Evolutionary conservation across 1,140 invertebrate genomes (phyloP), one percentile per base, ranked within the genome.

Genomic region (Batillaria attramentaria): DNA sequence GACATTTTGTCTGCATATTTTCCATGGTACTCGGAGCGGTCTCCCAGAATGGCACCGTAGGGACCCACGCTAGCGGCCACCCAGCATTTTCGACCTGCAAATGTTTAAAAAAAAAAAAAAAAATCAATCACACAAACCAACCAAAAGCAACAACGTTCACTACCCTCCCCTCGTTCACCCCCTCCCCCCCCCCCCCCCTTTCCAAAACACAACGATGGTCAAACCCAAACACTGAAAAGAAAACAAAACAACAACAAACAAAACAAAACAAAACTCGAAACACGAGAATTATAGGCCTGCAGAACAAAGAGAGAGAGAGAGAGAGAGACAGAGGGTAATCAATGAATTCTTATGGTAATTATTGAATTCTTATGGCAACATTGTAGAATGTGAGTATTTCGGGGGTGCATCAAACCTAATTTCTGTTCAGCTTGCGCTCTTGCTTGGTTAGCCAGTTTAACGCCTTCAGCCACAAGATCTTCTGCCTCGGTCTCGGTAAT

Each of bases 21-120:
- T 33, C 97, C 97, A 57, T 93, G 94, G 87, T 98, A 99, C 90
- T 98, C 97, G 0, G 97, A 98, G 31, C 94, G 95, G 90, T 98
- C 96, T 85, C 95, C 94, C 5, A 97, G 91, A 81, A 93, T 94
- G 5, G 97, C 96, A 0, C 96, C 97, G 87, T 97, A 98, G 0
- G 97, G 96, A 0, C 97, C 97, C 54, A 98, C 94, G 0, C 96
- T 97, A 13, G 96, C 97, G 60, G 95, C 89, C 16, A 90, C 88
- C 93, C 60, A 72, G 62, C 77, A 65, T 62, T 35, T 43, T 20
- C 31, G 62, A 57, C 85, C 81, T 85, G 65, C 16, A 77, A 81
- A n/a, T n/a, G n/a, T n/a, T n/a, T n/a, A n/a, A n/a, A n/a, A n/a
- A n/a, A n/a, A n/a, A n/a, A n/a, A n/a, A n/a, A n/a, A n/a, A n/a